These are phyloP conservation scores for Dermochelys coriacea DNA, from an alignment of 2,797 vertebrate genomes.

Conservation along the genomic window DNA sequence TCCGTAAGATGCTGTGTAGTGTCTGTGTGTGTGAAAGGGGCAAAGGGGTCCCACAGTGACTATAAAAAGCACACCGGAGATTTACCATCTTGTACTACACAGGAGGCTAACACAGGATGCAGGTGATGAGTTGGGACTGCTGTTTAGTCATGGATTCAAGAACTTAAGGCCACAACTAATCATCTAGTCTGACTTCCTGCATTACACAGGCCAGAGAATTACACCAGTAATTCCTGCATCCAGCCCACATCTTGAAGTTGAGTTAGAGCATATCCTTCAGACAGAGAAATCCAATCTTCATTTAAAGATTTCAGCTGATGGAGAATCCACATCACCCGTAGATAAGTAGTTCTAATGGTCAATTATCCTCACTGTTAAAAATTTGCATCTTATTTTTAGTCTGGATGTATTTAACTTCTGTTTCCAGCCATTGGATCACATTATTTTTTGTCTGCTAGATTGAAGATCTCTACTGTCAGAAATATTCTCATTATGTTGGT, in stretches of 20 bases:
- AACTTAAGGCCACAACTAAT: neutral
- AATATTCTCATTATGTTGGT: too few species aligned
- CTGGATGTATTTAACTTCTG: neutral
- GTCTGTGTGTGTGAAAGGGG: neutral
- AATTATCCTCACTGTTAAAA: neutral
- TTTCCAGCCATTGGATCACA: neutral
- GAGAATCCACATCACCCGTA: neutral
- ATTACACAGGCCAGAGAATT: neutral
- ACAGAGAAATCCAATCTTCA: neutral
- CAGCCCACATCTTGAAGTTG: neutral
- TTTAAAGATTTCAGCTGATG: neutral
- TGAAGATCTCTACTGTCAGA: too few species aligned
- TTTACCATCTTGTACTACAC: neutral
- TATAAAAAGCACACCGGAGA: neutral
- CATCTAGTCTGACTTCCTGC: neutral
- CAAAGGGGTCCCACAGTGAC: neutral
- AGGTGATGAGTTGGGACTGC: neutral
- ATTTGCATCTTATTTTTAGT: neutral
- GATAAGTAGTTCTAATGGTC: neutral
- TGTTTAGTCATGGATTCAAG: neutral
- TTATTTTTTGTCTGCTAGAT: too few species aligned
- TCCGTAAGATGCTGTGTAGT: neutral
- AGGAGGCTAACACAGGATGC: neutral
- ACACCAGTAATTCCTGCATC: neutral
- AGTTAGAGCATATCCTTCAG: neutral